These are phyloP conservation scores for Platysteira castanea DNA, from an alignment of 2,113 vertebrate species.

Conservation along the genomic window DNA sequence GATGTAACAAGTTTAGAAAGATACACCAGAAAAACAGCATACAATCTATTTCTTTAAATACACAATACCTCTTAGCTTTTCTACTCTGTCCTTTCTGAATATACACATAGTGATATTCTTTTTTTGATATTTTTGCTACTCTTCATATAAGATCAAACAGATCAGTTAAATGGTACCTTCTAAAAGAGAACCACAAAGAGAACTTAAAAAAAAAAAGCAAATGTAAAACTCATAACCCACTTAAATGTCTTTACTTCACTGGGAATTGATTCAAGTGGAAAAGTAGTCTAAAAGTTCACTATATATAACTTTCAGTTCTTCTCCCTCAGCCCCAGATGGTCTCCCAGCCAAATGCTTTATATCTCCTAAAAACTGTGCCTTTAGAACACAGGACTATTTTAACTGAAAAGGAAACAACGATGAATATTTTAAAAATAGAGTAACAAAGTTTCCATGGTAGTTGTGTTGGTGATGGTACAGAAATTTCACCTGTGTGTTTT, in stretches of 20 bases:
- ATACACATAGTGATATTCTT: not conserved
- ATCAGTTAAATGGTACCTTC: not conserved
- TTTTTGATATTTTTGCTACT: not conserved
- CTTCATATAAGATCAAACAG: not conserved
- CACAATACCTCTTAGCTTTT: not conserved
- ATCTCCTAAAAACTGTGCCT: not conserved
- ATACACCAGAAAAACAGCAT: not conserved
- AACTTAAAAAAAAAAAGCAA: not conserved
- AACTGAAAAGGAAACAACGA: not conserved
- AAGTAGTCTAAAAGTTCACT: slow-evolving; percentile 31
- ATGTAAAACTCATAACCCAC: not conserved
- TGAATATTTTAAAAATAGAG: not conserved
- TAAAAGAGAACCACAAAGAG: not conserved
- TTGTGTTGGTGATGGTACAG: not conserved
- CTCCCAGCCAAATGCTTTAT: not conserved
- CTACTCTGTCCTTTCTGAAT: not conserved
- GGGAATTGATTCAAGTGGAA: not conserved
- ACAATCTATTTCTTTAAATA: not conserved
- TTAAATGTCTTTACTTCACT: not conserved
- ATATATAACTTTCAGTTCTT: not conserved
- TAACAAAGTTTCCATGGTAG: not conserved
- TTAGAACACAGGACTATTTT: not conserved
- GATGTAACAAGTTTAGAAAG: not conserved
- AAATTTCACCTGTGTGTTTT: not conserved
- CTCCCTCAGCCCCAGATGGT: not conserved